A percentile compares a stretch with the other conserved stretches of the same genome.
These are phyloP conservation scores for human DNA, from an alignment of 2,113 vertebrate species.

Conservation along the genomic window DNA sequence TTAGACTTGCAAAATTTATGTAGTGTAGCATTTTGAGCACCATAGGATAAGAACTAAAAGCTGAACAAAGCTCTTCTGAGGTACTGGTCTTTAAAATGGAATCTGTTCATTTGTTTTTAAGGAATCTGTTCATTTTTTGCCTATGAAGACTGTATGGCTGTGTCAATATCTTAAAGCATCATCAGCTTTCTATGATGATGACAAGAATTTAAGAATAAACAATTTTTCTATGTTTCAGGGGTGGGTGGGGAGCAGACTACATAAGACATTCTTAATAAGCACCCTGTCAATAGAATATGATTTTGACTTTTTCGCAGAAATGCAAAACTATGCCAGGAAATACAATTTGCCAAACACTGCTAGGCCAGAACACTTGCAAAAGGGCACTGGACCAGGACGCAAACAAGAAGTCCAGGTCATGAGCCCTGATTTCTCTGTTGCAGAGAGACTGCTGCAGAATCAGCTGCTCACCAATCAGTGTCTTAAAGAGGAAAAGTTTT, in stretches of 20 bases:
- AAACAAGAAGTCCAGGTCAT: neutral
- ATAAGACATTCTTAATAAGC: neutral
- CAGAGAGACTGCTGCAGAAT: neutral
- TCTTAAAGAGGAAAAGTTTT: neutral
- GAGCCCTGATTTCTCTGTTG: neutral
- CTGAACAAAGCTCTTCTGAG: conserved; percentile 67
- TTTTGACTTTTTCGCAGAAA: neutral
- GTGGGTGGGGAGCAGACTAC: neutral
- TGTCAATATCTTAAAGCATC: conserved; percentile 37
- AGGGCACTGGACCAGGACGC: neutral
- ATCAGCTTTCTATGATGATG: conserved; percentile 17
- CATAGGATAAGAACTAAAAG: conserved; percentile 53
- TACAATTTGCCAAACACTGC: neutral
- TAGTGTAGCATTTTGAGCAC: conserved; percentile 79
- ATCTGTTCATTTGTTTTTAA: conserved; percentile 33
- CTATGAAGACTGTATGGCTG: conserved; percentile 37
- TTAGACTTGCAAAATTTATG: conserved; percentile 83
- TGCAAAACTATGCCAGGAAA: neutral
- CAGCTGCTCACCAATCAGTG: too few species aligned
- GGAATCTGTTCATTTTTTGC: conserved; percentile 59
- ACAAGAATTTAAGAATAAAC: conserved; percentile 30
- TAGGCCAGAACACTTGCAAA: accelerated
- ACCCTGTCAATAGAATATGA: neutral
- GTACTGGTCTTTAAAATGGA: conserved; percentile 72
- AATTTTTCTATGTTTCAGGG: neutral